Conservation (phyloP, 1,140 invertebrate genomes). For the Anastrepha obliqua region DNA sequence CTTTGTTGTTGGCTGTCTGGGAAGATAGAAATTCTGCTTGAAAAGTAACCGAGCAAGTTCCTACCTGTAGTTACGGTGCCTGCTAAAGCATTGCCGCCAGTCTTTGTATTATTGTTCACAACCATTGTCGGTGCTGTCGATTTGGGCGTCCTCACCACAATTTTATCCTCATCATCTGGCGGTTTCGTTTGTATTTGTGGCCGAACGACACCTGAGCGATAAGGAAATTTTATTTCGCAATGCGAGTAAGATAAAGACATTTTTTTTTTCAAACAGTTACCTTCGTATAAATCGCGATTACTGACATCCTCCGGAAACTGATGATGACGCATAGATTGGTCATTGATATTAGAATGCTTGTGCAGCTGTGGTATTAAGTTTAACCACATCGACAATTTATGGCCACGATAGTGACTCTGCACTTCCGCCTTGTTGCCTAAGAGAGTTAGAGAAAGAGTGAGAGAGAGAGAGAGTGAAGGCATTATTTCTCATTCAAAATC, state of each 20-base stretch:
- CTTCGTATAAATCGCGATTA: conserved; percentile 69
- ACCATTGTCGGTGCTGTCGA: conserved; percentile 72
- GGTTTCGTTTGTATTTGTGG: conserved; percentile 71
- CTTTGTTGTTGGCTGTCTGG: too few relatives aligned
- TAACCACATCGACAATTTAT: conserved; percentile 94
- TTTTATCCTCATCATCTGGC: conserved; percentile 67
- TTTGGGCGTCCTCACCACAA: conserved; percentile 63
- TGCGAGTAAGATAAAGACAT: not conserved
- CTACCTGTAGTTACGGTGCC: conserved; percentile 63
- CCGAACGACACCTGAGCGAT: conserved; percentile 76
- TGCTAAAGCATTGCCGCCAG: conserved; percentile 55
- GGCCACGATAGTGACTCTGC: conserved; percentile 89
- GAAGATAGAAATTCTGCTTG: too few relatives aligned
- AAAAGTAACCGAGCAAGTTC: too few relatives aligned
- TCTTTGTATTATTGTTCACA: conserved; percentile 62
- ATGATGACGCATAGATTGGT: conserved; percentile 86
- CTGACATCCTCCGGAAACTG: conserved; percentile 82
- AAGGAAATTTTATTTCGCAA: not conserved
- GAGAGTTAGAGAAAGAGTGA: conserved; percentile 49
- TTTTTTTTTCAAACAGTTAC: conserved; percentile 53
- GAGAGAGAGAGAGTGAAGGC: not conserved
- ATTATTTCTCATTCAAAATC: not conserved
- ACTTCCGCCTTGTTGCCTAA: conserved; percentile 81
- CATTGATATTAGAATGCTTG: conserved; percentile 81
- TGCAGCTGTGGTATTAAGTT: conserved; percentile 92